Evolutionary conservation across 2,888 invertebrate species (phyloP).

Genomic region (Timandra comae): DNA sequence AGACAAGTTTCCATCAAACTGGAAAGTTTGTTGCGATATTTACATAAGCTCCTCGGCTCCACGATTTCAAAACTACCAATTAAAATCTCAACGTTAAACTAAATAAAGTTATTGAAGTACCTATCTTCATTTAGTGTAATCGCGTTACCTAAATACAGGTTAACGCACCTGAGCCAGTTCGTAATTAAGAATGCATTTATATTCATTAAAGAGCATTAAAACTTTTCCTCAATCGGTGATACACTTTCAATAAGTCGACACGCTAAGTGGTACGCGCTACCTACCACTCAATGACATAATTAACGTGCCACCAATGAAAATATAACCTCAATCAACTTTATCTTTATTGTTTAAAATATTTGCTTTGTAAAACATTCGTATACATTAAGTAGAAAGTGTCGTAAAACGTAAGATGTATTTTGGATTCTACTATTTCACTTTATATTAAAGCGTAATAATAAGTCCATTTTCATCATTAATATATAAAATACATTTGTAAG

Average conservation of each 20-base stretch:
- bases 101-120: slow-evolving; percentile 15
- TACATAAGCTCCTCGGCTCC: not conserved
- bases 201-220: slow-evolving; percentile 70
- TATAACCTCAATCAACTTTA: too few relatives aligned
- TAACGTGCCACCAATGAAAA: slow-evolving; percentile 9
- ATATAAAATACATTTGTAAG: too few relatives aligned
- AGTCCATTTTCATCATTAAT: too few relatives aligned
- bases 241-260: slow-evolving; percentile 43
- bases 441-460: too few relatives aligned
- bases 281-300: slow-evolving; percentile 36
- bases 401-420: too few relatives aligned
- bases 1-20: too few relatives aligned
- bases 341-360: too few relatives aligned
- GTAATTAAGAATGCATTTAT: slow-evolving; percentile 72
- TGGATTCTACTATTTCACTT: too few relatives aligned
- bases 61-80: not conserved
- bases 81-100: slow-evolving; percentile 3
- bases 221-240: slow-evolving; percentile 50
- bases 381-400: too few relatives aligned
- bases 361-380: too few relatives aligned
- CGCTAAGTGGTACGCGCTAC: slow-evolving; percentile 37
- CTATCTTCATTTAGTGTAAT: slow-evolving; percentile 21
- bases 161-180: slow-evolving; percentile 66
- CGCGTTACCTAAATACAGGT: slow-evolving; percentile 46
- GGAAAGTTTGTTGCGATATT: not conserved